Evolutionary conservation across 2,888 invertebrate species (phyloP).

Genomic region (Stomorhina lunata): DNA sequence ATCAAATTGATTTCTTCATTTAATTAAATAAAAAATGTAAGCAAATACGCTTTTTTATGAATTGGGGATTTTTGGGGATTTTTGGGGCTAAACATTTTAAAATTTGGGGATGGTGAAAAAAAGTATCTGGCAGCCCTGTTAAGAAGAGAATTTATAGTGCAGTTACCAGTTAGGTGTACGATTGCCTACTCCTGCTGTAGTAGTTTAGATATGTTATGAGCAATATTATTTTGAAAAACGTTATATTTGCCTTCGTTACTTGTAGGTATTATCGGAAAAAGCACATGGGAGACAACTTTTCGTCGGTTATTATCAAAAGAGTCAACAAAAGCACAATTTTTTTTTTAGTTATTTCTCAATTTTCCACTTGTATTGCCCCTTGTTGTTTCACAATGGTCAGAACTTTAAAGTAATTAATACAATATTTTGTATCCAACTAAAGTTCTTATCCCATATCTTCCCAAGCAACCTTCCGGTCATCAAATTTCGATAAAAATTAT

Average conservation of each 20-base stretch:
- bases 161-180: too few relatives aligned
- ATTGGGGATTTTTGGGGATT: too few relatives aligned
- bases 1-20: too few relatives aligned
- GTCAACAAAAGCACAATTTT: constrained; percentile 1
- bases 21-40: too few relatives aligned
- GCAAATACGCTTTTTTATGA: too few relatives aligned
- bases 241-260: background rate
- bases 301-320: background rate
- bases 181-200: background rate
- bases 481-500: too few relatives aligned
- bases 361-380: background rate
- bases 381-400: constrained; percentile 2
- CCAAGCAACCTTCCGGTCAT: too few relatives aligned
- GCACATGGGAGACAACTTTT: background rate
- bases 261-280: background rate
- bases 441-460: too few relatives aligned
- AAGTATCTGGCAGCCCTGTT: too few relatives aligned
- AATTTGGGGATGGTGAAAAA: too few relatives aligned
- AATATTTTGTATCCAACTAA: background rate
- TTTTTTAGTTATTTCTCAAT: background rate
- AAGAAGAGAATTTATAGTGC: too few relatives aligned
- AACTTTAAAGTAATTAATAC: constrained; percentile 2
- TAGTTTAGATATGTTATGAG: background rate
- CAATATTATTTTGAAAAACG: background rate
- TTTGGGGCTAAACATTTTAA: too few relatives aligned